Evolutionary conservation across 2,113 vertebrate genomes (phyloP).

Genomic region (Bos indicus): DNA sequence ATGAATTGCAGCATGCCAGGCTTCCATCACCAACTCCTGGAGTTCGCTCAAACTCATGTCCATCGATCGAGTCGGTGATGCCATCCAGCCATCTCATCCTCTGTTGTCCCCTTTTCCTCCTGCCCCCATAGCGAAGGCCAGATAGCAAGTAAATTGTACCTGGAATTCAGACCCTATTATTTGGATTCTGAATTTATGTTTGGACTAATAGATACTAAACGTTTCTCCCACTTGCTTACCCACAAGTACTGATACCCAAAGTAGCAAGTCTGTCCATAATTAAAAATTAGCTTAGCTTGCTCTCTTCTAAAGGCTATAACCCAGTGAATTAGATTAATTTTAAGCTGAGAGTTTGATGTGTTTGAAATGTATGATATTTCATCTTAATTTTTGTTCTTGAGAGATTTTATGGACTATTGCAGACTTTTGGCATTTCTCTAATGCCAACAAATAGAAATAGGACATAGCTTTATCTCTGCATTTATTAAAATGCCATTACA

Average conservation of each 20-base stretch:
- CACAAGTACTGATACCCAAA: not conserved
- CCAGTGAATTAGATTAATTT: not conserved
- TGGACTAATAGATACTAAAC: not conserved
- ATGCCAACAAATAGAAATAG: not conserved
- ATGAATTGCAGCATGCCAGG: too few species aligned
- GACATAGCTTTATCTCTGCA: not conserved
- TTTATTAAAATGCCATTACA: not conserved
- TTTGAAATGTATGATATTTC: not conserved
- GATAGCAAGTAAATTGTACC: not conserved
- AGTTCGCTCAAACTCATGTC: too few species aligned
- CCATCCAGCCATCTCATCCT: too few species aligned
- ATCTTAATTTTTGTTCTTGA: conserved; percentile 19
- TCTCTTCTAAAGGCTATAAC: not conserved
- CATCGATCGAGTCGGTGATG: too few species aligned
- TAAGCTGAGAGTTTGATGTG: not conserved
- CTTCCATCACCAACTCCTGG: too few species aligned
- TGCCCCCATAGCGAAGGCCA: not conserved
- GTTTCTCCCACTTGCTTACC: not conserved
- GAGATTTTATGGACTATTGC: not conserved
- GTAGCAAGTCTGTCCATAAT: not conserved
- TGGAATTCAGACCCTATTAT: not conserved
- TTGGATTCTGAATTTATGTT: not conserved
- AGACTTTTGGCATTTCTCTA: not conserved
- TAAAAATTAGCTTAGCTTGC: not conserved
- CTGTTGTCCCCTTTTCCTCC: too few species aligned